A percentile compares a stretch with the other conserved stretches of the same genome.
These are phyloP conservation scores for Channallabes apus DNA, from an alignment of 2,797 vertebrate genomes.

Conservation along the genomic window DNA sequence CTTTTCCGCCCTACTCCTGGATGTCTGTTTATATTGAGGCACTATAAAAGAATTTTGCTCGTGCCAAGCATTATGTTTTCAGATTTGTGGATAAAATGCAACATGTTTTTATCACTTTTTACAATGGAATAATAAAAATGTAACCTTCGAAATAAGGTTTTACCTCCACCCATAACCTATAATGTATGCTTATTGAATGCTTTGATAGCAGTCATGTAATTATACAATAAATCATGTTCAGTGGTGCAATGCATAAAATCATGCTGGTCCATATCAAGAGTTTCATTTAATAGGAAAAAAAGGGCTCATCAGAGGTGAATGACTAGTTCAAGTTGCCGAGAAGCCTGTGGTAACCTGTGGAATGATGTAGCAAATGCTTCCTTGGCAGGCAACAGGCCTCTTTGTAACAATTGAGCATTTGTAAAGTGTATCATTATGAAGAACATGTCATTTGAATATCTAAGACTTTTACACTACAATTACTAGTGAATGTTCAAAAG, in stretches of 20 bases:
- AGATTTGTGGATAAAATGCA: neutral
- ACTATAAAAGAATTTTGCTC: neutral
- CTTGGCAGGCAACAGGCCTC: neutral
- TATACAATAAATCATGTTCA: neutral
- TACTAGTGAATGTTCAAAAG: neutral
- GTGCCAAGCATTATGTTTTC: neutral
- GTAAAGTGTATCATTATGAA: neutral
- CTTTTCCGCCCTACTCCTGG: slow-evolving; percentile 36
- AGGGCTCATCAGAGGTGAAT: no score
- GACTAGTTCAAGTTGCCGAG: no score
- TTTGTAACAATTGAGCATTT: neutral
- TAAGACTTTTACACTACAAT: neutral
- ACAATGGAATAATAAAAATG: neutral
- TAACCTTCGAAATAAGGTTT: neutral
- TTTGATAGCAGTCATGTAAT: neutral
- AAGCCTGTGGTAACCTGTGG: neutral
- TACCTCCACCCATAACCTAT: no score
- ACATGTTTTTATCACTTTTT: neutral
- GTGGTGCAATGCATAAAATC: neutral
- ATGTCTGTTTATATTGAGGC: slow-evolving; percentile 16
- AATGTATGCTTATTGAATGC: neutral
- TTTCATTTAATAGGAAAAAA: neutral
- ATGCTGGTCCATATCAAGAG: neutral
- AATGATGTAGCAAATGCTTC: neutral
- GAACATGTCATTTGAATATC: neutral